These are phyloP conservation scores for Meteorus cinctellus DNA, from an alignment of 2,888 invertebrate genomes.

Conservation along the genomic window DNA sequence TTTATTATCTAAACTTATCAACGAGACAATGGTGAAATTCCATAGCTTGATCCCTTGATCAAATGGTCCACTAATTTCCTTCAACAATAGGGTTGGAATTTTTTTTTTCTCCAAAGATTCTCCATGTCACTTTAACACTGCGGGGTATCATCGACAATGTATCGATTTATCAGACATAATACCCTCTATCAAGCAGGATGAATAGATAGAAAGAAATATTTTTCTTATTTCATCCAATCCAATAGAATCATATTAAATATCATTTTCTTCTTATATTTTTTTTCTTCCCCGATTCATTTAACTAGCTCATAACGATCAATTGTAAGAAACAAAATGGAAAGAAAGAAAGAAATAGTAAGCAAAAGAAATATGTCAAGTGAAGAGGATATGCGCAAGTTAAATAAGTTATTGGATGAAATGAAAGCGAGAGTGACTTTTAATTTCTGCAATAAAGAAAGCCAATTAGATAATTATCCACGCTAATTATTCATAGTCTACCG, in stretches of 20 bases:
- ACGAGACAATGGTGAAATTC: neutral
- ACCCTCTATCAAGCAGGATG: neutral
- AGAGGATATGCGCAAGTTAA: slow-evolving; percentile 3
- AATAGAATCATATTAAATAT: too few relatives aligned
- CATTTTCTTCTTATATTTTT: neutral
- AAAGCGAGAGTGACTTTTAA: slow-evolving; percentile 42
- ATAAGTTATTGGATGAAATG: slow-evolving; percentile 40
- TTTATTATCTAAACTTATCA: neutral
- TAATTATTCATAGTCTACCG: slow-evolving; percentile 56
- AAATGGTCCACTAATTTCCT: neutral
- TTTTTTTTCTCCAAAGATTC: neutral
- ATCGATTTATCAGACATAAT: neutral
- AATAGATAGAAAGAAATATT: neutral
- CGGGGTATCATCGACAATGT: neutral
- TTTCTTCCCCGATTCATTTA: neutral
- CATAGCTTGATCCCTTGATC: neutral
- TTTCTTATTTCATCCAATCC: neutral
- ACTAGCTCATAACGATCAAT: neutral
- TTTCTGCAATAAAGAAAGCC: slow-evolving; percentile 48
- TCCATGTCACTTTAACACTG: slow-evolving; percentile 4
- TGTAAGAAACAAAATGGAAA: neutral
- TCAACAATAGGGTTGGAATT: neutral
- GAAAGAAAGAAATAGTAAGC: neutral
- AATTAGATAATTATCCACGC: slow-evolving; percentile 66
- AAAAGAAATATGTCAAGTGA: neutral